phyloP scores from a whole-genome alignment of 2,888 invertebrate species.

The Rhodophaea formosa region DNA sequence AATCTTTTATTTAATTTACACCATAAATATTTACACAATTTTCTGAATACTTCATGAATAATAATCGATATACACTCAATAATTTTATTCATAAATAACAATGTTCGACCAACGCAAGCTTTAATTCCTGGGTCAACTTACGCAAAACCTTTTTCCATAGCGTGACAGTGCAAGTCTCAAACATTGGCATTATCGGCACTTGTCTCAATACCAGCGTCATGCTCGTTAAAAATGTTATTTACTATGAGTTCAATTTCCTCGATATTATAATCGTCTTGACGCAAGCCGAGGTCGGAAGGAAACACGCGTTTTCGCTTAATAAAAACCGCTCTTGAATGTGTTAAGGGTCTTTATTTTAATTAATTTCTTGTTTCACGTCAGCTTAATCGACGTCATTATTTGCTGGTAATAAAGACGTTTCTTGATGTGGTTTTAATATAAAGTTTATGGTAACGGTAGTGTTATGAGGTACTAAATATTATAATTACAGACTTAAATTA shows the following conservation, averaged over 20 bases:
- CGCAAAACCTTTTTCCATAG: constrained; percentile 10
- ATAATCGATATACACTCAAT: too few relatives aligned
- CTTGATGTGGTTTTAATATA: constrained; percentile 5
- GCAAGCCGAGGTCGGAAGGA: constrained; percentile 58
- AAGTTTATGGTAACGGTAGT: neutral
- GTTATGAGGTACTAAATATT: neutral
- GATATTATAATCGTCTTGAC: constrained; percentile 45
- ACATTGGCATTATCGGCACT: constrained; percentile 2
- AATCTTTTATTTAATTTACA: too few relatives aligned
- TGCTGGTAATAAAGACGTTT: constrained; percentile 10
- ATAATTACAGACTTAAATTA: too few relatives aligned
- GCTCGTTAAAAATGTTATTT: constrained; percentile 24
- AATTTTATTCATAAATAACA: too few relatives aligned
- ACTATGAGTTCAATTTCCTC: constrained; percentile 35
- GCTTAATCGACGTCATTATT: constrained; percentile 10
- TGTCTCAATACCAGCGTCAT: constrained; percentile 23
- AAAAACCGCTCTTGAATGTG: constrained; percentile 15
- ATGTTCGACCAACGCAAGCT: neutral
- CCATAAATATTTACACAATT: too few relatives aligned
- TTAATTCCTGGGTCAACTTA: constrained; percentile 10
- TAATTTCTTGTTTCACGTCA: constrained; percentile 9
- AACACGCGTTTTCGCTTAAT: constrained; percentile 36
- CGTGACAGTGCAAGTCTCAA: constrained; percentile 9
- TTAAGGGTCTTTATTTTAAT: constrained; percentile 14
- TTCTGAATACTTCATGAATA: too few relatives aligned